Percentiles rank a stretch among this genome's conserved stretches.
These are phyloP conservation scores for Hydractinia symbiolongicarpus DNA, from an alignment of 30 jellyfish, hydroid and myxozoan genomes.

Conservation along the genomic window DNA sequence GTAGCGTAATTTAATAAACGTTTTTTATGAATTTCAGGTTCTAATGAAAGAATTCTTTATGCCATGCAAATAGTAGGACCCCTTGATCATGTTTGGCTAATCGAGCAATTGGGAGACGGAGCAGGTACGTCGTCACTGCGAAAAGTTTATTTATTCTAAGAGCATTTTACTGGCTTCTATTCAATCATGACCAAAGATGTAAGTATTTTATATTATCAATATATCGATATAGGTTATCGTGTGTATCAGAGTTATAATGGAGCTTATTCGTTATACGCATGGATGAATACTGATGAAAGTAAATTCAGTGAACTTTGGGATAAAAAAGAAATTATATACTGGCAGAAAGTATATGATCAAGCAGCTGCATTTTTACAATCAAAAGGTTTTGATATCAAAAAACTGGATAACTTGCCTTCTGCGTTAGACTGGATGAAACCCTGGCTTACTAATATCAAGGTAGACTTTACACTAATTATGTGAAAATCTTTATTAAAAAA, in stretches of 20 bases:
- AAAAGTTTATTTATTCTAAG: no score
- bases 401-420: slow-evolving; percentile 25
- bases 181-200: no score
- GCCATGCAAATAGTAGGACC: no score
- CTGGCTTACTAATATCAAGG: slow-evolving; percentile 35
- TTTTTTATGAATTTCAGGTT: no score
- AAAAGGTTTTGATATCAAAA: slow-evolving; percentile 24
- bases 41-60: no score
- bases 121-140: no score
- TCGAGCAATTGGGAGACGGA: no score
- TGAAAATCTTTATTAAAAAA: background rate
- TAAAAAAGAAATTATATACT: slow-evolving; percentile 35
- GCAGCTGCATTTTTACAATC: slow-evolving; percentile 28
- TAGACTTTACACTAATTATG: slow-evolving; percentile 13
- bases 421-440: slow-evolving; percentile 34
- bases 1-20: no score
- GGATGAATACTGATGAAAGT: slow-evolving; percentile 37
- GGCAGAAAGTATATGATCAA: slow-evolving; percentile 37
- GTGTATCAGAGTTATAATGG: slow-evolving; percentile 45
- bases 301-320: slow-evolving; percentile 15
- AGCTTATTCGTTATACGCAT: slow-evolving; percentile 52
- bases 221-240: slow-evolving; percentile 29
- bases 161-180: no score
- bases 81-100: no score
- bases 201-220: no score